Conservation (phyloP, 1,140 invertebrate species). For the Rhysida immarginata region DNA sequence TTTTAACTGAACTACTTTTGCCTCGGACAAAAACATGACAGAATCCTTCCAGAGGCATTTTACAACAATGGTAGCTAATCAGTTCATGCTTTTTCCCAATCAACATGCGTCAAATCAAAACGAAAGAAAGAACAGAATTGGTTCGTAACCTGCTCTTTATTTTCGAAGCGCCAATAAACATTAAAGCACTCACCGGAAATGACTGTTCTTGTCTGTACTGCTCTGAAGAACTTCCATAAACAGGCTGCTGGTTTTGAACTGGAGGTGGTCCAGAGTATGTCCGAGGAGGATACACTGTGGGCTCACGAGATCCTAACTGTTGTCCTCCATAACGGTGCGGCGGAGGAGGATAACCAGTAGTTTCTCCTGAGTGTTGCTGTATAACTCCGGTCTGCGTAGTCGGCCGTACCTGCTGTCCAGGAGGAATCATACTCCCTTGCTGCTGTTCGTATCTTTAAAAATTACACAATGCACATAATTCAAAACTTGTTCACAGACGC, state of each 20-base stretch:
- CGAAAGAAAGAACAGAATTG: too few species aligned
- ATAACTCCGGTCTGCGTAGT: conserved; percentile 1
- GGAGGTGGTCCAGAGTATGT: neutral
- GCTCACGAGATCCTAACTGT: neutral
- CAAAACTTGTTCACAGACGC: neutral
- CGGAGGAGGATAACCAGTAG: neutral
- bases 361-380: conserved; percentile 10
- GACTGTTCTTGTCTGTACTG: neutral
- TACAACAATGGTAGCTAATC: too few species aligned
- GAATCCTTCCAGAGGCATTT: too few species aligned
- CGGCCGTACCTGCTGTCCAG: conserved; percentile 11
- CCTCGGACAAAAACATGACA: too few species aligned
- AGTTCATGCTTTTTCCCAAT: too few species aligned
- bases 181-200: neutral
- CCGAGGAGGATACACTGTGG: neutral
- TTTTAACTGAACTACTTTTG: too few species aligned
- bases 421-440: neutral
- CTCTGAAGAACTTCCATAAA: neutral
- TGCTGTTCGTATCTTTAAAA: neutral
- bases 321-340: neutral
- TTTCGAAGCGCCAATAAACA: too few species aligned
- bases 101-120: too few species aligned
- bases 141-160: too few species aligned
- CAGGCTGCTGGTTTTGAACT: neutral
- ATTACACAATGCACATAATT: neutral